phyloP scores from a whole-genome alignment of 2,797 vertebrate genomes.

The Mionectes olivaceus region DNA sequence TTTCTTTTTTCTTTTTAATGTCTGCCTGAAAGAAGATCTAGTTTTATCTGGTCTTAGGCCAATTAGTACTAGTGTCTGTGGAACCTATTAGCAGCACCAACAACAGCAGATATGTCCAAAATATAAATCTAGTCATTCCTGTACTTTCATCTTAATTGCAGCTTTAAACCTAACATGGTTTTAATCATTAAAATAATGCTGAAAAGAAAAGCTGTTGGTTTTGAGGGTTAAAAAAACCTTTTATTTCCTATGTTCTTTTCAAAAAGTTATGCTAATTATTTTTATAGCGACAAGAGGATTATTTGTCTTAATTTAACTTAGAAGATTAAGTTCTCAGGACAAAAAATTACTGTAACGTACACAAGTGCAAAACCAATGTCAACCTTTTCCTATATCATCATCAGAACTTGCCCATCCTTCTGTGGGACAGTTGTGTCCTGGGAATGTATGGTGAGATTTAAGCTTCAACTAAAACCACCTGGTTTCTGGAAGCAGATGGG shows the following conservation, averaged over 20 bases:
- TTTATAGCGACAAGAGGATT: conserved; percentile 56
- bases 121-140: conserved; percentile 59
- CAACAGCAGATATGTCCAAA: conserved; percentile 43
- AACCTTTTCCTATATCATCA: background rate
- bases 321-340: conserved; percentile 3
- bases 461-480: background rate
- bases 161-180: conserved; percentile 57
- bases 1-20: background rate
- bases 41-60: conserved; percentile 17
- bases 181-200: conserved; percentile 69
- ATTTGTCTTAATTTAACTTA: conserved; percentile 58
- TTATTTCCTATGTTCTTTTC: conserved; percentile 40
- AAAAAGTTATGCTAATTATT: conserved; percentile 64
- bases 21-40: background rate
- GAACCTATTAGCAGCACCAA: conserved; percentile 1
- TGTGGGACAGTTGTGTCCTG: background rate
- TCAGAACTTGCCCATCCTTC: background rate
- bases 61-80: conserved; percentile 12
- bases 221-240: conserved; percentile 3
- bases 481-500: background rate
- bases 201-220: conserved; percentile 37
- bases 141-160: conserved; percentile 30
- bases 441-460: background rate
- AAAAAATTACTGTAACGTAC: background rate
- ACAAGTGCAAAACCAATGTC: background rate